Percentiles rank a stretch among this genome's conserved stretches.
These are phyloP conservation scores for Sinocyclocheilus rhinocerous DNA, from an alignment of 2,113 vertebrate species.

Conservation along the genomic window DNA sequence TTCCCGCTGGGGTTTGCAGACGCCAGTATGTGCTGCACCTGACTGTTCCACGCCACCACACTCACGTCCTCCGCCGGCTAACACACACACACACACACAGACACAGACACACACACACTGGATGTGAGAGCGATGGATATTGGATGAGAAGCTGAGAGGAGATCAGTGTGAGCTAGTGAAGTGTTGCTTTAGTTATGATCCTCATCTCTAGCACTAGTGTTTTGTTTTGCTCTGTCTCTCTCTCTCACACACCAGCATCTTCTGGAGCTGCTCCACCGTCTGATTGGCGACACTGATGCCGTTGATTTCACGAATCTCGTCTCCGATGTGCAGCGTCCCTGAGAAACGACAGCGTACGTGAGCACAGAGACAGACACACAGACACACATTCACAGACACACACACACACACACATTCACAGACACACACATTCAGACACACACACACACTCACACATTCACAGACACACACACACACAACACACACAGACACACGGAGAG, in stretches of 20 bases:
- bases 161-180: conserved; percentile 4
- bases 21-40: conserved; percentile 91
- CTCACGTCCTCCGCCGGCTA: conserved; percentile 90
- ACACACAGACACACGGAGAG: no score
- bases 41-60: conserved; percentile 89
- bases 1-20: conserved; percentile 88
- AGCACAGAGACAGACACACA: no score
- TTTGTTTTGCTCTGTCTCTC: neutral
- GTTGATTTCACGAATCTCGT: conserved; percentile 98
- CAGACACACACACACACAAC: no score
- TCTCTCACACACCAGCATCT: conserved; percentile 90
- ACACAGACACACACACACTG: neutral
- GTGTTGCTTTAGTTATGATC: neutral
- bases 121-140: conserved; percentile 28
- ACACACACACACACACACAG: neutral
- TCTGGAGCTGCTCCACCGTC: conserved; percentile 97
- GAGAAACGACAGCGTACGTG: conserved; percentile 22
- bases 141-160: conserved; percentile 22
- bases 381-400: neutral
- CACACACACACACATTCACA: no score
- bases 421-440: no score
- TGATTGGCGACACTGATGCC: conserved; percentile 98
- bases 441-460: no score
- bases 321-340: conserved; percentile 96
- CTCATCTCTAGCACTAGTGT: neutral